Base-by-base conservation (phyloP, 1,140 invertebrate genomes). In the Megathymus violae region DNA sequence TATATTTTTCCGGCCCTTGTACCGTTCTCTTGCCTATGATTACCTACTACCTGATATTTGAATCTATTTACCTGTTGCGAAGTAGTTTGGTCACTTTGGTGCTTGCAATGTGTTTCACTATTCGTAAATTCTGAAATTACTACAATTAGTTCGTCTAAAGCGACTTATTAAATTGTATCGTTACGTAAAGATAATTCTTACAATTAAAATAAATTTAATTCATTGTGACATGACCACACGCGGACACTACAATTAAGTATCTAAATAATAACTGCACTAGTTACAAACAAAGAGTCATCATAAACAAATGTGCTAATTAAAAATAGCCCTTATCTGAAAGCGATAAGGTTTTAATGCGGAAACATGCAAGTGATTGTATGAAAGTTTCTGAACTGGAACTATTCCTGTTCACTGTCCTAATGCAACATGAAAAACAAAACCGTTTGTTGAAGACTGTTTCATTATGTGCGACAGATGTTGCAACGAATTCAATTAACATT, bases 321-420 rank as follows among this genome's bases (percentile, higher is more conserved):
- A 63, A 63, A 50, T 62, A 27, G 10, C 46, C 47, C 60, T 67
- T 63, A 67, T 62, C 46, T 19, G 10, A 2, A 34, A 15, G 44
- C 10, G 52, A 67, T 62, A 67, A 67, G 52, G 27, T 34, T 13
- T 7, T 31, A 31, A 31, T 25, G 3, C 3, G 3, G 3, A 3
- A 25, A 25, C 22, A 31, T 31, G 9, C 9, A 31, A 31, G 27
- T 31, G 27, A 9, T 31, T 31, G 7, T 9, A 31, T 31, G 4
- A n/a, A 31, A 9, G 4, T 31, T 31, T 9, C 27, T 31, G 27
- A 31, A 31, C 27, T 31, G 4, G 3, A n/a, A 31, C 27, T 31
- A 9, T 31, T 4, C 9, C 27, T 22, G 5, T 31, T 9, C 27
- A 31, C 9, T 31, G 27, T 31, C 4, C 27, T 7, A 5, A 3